Percentiles rank a stretch among this genome's conserved stretches.
phyloP scores from a whole-genome alignment of 35 echinoderm and acorn worm genomes.

The Patiria miniata region DNA sequence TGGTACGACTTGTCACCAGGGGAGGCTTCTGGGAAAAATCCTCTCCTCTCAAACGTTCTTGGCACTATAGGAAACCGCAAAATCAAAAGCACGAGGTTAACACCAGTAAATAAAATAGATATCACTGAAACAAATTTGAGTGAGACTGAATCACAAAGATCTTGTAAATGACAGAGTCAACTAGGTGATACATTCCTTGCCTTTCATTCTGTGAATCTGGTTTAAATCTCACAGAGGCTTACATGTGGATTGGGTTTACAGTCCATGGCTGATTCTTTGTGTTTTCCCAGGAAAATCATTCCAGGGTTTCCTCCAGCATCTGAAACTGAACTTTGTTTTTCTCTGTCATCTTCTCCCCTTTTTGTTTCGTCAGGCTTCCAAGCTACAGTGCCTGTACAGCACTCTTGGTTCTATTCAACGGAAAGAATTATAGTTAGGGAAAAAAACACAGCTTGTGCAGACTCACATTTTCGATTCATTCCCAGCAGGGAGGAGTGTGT shows the following conservation, averaged over 20 bases:
- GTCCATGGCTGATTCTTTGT: no score
- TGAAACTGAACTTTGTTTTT: no score
- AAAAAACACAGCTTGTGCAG: background rate
- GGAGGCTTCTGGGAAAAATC: conserved; percentile 66
- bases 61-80: conserved; percentile 33
- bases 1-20: conserved; percentile 95
- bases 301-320: no score
- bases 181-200: no score
- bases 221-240: no score
- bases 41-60: conserved; percentile 70
- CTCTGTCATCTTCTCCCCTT: no score
- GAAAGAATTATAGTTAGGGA: no score
- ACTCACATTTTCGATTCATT: conserved; percentile 88
- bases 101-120: background rate
- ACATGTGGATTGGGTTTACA: no score
- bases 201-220: no score
- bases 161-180: no score
- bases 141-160: background rate
- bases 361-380: no score
- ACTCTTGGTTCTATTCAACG: background rate
- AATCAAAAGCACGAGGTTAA: background rate
- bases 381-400: background rate
- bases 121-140: background rate
- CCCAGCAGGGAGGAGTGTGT: conserved; percentile 82
- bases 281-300: no score